Percentiles rank a stretch among this genome's conserved stretches.
These are phyloP conservation scores for Elysia crispata DNA, from an alignment of 2,888 invertebrate genomes.

Conservation along the genomic window DNA sequence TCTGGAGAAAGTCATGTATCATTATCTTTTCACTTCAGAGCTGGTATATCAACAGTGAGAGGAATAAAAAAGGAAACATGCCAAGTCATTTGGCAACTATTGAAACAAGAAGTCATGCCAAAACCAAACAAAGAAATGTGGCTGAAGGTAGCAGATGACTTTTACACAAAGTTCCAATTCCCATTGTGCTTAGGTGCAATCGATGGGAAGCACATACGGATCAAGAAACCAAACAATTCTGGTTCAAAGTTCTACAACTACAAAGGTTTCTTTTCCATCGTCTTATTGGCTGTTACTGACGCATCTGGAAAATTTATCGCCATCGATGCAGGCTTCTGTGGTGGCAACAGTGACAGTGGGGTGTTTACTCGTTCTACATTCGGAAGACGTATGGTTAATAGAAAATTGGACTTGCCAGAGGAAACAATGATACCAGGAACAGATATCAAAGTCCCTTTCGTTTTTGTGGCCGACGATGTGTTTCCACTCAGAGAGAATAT, in stretches of 20 bases:
- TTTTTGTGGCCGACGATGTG: conserved; percentile 5
- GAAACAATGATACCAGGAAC: conserved; percentile 22
- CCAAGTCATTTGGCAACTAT: conserved; percentile 19
- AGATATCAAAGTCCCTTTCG: conserved; percentile 18
- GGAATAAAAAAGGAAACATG: conserved; percentile 23
- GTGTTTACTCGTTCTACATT: conserved; percentile 1
- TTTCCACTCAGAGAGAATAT: neutral
- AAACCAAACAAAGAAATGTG: conserved; percentile 13
- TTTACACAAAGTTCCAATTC: conserved; percentile 5
- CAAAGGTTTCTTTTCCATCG: conserved; percentile 11
- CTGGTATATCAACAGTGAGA: conserved; percentile 30
- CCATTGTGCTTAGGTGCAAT: no score
- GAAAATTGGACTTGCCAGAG: conserved; percentile 13
- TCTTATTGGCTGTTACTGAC: conserved; percentile 26
- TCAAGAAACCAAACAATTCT: conserved; percentile 24
- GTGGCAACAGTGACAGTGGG: conserved; percentile 33
- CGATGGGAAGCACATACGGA: no score
- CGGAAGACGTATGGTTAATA: conserved; percentile 2
- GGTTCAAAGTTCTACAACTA: conserved; percentile 33
- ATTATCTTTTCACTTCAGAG: conserved; percentile 30
- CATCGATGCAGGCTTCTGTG: conserved; percentile 22
- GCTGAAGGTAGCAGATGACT: conserved; percentile 17
- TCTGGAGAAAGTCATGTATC: conserved; percentile 27
- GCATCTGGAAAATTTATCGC: conserved; percentile 28
- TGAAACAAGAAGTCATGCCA: conserved; percentile 29